Evolutionary conservation across 2,888 invertebrate genomes (phyloP).

Genomic region (Hemicrepidius hirtus): DNA sequence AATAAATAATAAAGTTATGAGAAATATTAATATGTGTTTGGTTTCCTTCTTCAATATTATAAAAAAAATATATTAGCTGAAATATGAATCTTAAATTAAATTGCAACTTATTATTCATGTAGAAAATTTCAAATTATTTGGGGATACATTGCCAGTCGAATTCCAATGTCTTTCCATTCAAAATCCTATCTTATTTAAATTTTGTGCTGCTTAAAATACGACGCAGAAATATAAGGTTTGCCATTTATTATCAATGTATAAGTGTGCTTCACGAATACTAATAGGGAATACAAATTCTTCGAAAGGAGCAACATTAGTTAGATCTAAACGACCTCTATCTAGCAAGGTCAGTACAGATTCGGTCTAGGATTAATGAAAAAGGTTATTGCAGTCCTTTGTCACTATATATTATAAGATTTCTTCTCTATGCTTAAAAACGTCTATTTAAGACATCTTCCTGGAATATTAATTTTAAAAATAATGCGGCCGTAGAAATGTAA

Average conservation of each 20-base stretch:
- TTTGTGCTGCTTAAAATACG: conserved; percentile 41
- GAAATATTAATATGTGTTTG: too few species aligned
- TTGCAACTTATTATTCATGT: conserved; percentile 20
- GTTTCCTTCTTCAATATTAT: too few species aligned
- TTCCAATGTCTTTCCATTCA: conserved; percentile 19
- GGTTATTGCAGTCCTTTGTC: conserved; percentile 58
- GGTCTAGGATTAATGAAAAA: conserved; percentile 59
- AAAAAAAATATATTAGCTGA: neutral
- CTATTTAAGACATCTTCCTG: too few species aligned
- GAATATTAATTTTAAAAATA: too few species aligned
- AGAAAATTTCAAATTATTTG: conserved; percentile 21
- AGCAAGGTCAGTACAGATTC: conserved; percentile 53
- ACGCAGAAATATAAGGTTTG: conserved; percentile 61
- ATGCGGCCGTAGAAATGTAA: too few species aligned
- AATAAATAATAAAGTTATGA: too few species aligned
- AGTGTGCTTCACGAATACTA: conserved; percentile 57
- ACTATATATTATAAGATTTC: conserved; percentile 59
- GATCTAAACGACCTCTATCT: conserved; percentile 40
- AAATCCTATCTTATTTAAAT: conserved; percentile 24
- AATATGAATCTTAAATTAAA: conserved; percentile 7
- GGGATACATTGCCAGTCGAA: conserved; percentile 2
- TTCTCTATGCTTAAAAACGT: too few species aligned
- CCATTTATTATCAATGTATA: conserved; percentile 61
- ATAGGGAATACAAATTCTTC: conserved; percentile 63
- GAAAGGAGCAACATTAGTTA: conserved; percentile 57